Evolutionary conservation across 2,797 vertebrate genomes (phyloP).

Genomic region (Squalus acanthias): DNA sequence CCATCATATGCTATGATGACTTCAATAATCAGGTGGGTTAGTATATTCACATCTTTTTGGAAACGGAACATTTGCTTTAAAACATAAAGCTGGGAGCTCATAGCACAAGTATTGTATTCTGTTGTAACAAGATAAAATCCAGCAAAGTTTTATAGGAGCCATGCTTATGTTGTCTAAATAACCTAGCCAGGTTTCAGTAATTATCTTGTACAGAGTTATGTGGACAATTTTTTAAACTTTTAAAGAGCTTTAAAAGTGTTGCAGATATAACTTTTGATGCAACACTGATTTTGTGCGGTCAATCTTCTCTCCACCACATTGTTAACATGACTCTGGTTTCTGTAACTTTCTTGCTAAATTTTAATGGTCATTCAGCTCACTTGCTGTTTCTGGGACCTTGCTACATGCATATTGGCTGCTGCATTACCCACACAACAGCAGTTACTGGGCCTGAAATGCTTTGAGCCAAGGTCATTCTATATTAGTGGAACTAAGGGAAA

Average conservation of each 20-base stretch:
- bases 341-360: not conserved
- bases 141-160: not conserved
- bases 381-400: not conserved
- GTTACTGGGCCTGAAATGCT: not conserved
- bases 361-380: not conserved
- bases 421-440: not conserved
- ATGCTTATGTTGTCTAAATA: not conserved
- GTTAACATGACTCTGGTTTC: not conserved
- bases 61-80: not conserved
- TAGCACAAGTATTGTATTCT: not conserved
- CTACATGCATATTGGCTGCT: not conserved
- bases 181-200: not conserved
- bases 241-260: not conserved
- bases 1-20: conserved; percentile 75
- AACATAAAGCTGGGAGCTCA: not conserved
- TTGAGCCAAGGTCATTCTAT: not conserved
- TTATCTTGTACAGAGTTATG: not conserved
- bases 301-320: too few relatives aligned
- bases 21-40: conserved; percentile 73
- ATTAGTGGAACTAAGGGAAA: not conserved
- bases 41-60: not conserved
- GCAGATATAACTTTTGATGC: not conserved
- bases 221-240: not conserved
- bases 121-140: not conserved
- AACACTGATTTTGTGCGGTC: not conserved